A percentile compares a stretch with the other conserved stretches of the same genome.
Evolutionary conservation across 2,888 invertebrate species (phyloP).

Genomic region (Lasius platythorax): DNA sequence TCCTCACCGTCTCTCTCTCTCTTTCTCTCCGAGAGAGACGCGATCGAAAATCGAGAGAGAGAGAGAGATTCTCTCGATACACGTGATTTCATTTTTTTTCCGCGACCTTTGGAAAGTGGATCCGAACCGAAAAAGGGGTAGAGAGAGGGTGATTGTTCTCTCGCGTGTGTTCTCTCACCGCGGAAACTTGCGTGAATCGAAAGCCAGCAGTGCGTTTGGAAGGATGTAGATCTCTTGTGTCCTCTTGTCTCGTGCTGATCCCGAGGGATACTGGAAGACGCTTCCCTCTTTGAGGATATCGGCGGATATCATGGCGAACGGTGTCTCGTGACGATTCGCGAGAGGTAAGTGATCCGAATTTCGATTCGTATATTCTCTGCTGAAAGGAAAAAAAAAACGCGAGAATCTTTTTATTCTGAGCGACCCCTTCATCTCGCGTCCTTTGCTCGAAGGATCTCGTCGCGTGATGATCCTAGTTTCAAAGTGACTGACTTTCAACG

Average conservation of each 20-base stretch:
- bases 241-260: slow-evolving; percentile 34
- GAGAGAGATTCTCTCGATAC: neutral
- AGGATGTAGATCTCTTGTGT: slow-evolving; percentile 44
- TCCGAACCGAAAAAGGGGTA: neutral
- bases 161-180: slow-evolving; percentile 48
- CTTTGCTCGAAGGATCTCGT: neutral
- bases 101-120: neutral
- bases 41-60: slow-evolving; percentile 8
- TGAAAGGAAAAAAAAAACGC: neutral
- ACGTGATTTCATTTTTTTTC: slow-evolving; percentile 14
- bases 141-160: slow-evolving; percentile 9
- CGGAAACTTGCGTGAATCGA: slow-evolving; percentile 33
- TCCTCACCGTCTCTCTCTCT: neutral
- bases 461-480: neutral
- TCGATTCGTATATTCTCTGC: no score
- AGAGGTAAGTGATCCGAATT: slow-evolving; percentile 30
- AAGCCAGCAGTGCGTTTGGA: slow-evolving; percentile 40
- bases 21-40: neutral
- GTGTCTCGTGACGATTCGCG: slow-evolving; percentile 43
- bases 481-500: no score
- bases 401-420: neutral
- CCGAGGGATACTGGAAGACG: slow-evolving; percentile 48
- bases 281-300: slow-evolving; percentile 29
- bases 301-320: slow-evolving; percentile 33
- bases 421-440: neutral